Evolutionary conservation across 2,113 vertebrate genomes (phyloP), one percentile per base, ranked within the genome.

Genomic region (Dipodomys merriami): DNA sequence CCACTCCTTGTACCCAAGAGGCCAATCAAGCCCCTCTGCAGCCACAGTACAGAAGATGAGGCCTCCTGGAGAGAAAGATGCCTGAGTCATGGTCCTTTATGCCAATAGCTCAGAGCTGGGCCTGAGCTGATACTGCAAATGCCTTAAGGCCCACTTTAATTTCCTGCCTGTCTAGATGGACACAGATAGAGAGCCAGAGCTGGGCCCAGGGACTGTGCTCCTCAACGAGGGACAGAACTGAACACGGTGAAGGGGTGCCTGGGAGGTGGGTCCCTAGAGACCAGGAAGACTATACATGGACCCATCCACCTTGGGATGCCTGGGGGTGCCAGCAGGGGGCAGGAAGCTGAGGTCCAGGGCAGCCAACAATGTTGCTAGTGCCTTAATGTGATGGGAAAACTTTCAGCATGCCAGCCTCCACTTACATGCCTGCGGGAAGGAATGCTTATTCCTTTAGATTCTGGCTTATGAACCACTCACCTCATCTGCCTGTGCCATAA

Each of bases 151-250:
- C 62, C 29, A 57, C 80, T 94, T 94, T 95, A 46, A 94, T 95
- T 95, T 94, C 96, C 95, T 92, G 86, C 5, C n/a, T 35, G 60
- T 86, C 79, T 83, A 93, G 90, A 80, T 64, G 91, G 91, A 86
- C 46, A 39, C 57, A 92, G 92, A 89, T 64, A 85, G 91, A 93
- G 76, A 89, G 57, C 25, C 60, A 29, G 62, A 23, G 49, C 19
- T 25, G n/a, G 7, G 16, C 67, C 30, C 18, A 30, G 22, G 27
- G 7, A 62, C 62, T n/a, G 33, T 67, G 29, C 39, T 69, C 60
- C 44, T 89, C 9, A 22, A 27, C 18, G 64, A 65, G 64, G 15
- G 23, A 11, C 23, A 12, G 39, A 39, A 49, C 49, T 39, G 39
- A 49, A 49, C 49, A 49, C 49, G 2, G 49, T 49, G 11, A 49